Evolutionary conservation across 2,888 invertebrate genomes (phyloP).

Genomic region (Camponotus fellah): DNA sequence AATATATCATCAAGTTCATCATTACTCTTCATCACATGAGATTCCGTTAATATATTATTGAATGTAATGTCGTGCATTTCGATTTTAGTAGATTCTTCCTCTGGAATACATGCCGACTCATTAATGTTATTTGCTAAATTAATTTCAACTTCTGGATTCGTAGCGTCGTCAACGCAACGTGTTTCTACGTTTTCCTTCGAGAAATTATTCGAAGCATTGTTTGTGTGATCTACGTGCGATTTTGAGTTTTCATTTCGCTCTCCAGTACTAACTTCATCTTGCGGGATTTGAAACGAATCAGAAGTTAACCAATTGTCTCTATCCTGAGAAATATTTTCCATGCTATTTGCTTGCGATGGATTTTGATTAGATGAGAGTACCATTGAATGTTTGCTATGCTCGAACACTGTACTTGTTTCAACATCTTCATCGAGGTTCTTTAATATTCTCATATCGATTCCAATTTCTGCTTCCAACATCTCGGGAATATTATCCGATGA

Average conservation of each 20-base stretch:
- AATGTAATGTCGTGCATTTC: constrained; percentile 53
- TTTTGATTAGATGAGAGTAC: constrained; percentile 8
- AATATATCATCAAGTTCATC: constrained; percentile 77
- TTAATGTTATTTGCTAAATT: constrained; percentile 69
- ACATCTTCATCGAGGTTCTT: constrained; percentile 13
- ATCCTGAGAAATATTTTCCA: constrained; percentile 43
- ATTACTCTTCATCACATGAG: constrained; percentile 10
- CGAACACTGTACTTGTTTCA: background rate
- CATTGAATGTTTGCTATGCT: background rate
- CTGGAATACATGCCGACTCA: constrained; percentile 75
- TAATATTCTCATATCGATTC: background rate
- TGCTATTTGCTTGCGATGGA: background rate
- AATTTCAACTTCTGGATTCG: constrained; percentile 40
- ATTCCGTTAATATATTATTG: constrained; percentile 39
- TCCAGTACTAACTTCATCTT: constrained; percentile 42
- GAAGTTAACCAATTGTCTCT: constrained; percentile 76
- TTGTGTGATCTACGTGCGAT: background rate
- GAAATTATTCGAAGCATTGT: constrained; percentile 12
- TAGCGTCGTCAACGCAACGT: constrained; percentile 20
- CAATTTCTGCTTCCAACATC: background rate
- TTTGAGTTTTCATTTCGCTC: constrained; percentile 7
- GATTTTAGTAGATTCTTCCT: constrained; percentile 78
- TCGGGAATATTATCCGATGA: constrained; percentile 14
- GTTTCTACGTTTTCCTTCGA: constrained; percentile 38
- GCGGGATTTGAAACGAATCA: constrained; percentile 74